Evolutionary conservation across 2,113 vertebrate genomes (phyloP).

Genomic region (Pachyramphus minor): DNA sequence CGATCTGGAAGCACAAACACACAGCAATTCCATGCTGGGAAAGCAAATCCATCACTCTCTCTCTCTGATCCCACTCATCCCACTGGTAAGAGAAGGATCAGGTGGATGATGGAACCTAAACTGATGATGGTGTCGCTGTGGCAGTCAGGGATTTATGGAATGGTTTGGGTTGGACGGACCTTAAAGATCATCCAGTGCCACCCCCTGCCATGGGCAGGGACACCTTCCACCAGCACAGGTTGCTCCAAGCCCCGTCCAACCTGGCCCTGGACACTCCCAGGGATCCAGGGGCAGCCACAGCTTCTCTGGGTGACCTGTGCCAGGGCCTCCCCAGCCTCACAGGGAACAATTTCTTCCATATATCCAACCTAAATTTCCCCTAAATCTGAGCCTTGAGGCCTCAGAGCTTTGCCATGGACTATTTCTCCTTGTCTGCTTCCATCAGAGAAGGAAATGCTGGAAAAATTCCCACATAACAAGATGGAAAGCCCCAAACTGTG

Average conservation of each 20-base stretch:
- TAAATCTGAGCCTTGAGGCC: not conserved
- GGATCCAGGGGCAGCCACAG: not conserved
- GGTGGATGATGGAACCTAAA: not conserved
- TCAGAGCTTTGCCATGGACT: not conserved
- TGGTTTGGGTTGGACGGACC: not conserved
- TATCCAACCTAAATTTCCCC: not conserved
- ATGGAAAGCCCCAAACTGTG: not conserved
- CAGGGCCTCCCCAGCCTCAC: not conserved
- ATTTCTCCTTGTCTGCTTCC: not conserved
- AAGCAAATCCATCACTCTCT: not conserved
- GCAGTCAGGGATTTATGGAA: not conserved
- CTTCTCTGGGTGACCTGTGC: not conserved
- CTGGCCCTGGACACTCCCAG: not conserved
- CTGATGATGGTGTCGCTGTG: fast-evolving
- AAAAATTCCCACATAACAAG: not conserved
- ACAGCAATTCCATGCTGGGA: not conserved
- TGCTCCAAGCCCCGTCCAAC: not conserved
- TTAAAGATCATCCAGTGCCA: not conserved
- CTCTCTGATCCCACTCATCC: too few species aligned
- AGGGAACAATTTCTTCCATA: not conserved
- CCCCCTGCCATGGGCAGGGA: not conserved
- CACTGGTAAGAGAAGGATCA: not conserved
- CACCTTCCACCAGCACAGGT: not conserved
- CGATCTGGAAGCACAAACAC: conserved; percentile 72
- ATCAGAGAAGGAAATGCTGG: not conserved